A percentile compares a stretch with the other conserved stretches of the same genome.
Evolutionary conservation across 2,113 vertebrate species (phyloP).

Genomic region (Tenebrosternarchus preto): DNA sequence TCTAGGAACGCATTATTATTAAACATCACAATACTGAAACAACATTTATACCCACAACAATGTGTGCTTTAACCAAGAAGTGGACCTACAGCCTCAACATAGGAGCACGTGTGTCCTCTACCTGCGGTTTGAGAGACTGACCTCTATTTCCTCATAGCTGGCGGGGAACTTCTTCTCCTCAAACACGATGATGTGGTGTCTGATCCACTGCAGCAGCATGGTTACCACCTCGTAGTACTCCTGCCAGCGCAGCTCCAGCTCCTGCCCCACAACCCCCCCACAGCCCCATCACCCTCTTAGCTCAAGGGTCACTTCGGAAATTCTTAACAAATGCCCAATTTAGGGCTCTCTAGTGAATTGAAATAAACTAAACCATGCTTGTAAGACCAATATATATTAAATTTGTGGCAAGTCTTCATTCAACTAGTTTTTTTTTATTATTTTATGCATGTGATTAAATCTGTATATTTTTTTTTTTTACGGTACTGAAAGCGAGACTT

Average conservation of each 20-base stretch:
- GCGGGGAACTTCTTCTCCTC: conserved; percentile 87
- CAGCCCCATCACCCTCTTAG: not conserved
- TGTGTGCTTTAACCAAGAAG: too few species aligned
- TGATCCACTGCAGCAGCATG: conserved; percentile 89
- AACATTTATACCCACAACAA: too few species aligned
- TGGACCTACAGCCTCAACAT: not conserved
- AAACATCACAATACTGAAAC: too few species aligned
- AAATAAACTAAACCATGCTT: too few species aligned
- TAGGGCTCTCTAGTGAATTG: too few species aligned
- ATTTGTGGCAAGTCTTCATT: too few species aligned
- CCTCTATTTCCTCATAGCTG: conserved; percentile 94
- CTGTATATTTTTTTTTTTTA: not conserved
- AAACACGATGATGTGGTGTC: conserved; percentile 83
- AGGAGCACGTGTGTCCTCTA: not conserved
- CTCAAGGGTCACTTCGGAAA: not conserved
- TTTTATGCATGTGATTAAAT: not conserved
- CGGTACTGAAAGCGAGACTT: conserved; percentile 58
- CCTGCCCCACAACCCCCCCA: conserved; percentile 67
- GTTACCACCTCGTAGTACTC: conserved; percentile 92
- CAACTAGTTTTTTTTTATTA: too few species aligned
- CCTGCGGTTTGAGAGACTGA: conserved; percentile 56
- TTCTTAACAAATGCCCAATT: not conserved
- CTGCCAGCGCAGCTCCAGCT: conserved; percentile 94
- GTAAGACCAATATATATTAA: too few species aligned
- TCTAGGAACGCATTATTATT: too few species aligned